Conservation (phyloP, 2,888 invertebrate species). For the Tromatobia lineatoria region DNA sequence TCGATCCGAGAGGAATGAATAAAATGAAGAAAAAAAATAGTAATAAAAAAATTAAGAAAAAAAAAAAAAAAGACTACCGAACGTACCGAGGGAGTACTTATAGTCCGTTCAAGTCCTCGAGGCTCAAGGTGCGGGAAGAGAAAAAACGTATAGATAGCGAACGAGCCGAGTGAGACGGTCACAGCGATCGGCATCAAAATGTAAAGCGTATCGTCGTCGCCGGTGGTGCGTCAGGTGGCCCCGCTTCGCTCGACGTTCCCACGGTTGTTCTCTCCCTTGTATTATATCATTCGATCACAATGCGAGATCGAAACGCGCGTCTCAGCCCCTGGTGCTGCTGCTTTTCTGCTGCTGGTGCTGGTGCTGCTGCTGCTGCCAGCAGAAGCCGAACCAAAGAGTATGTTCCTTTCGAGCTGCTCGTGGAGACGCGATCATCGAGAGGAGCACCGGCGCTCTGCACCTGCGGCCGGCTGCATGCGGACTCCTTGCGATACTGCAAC, state of each 20-base stretch:
- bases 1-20: conserved; percentile 48
- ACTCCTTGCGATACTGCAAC: conserved; percentile 34
- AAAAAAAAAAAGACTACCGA: conserved; percentile 7
- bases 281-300: conserved; percentile 85
- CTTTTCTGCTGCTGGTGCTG: conserved; percentile 46
- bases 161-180: conserved; percentile 48
- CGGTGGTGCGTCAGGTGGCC: conserved; percentile 82
- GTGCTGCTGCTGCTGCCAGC: conserved; percentile 2
- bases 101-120: conserved; percentile 52
- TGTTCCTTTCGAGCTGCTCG: conserved; percentile 34
- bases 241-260: conserved; percentile 81
- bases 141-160: conserved; percentile 48
- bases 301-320: conserved; percentile 79
- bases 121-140: conserved; percentile 62
- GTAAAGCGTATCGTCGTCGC: conserved; percentile 77
- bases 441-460: conserved; percentile 73
- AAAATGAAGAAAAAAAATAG: neutral
- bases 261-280: conserved; percentile 82
- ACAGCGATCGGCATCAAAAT: conserved; percentile 74
- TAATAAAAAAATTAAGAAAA: conserved; percentile 8
- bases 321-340: conserved; percentile 64
- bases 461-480: conserved; percentile 81
- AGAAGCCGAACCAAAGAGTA: conserved; percentile 51
- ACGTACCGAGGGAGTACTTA: conserved; percentile 56
- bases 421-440: conserved; percentile 52